Evolutionary conservation across 2,797 vertebrate genomes (phyloP), one percentile per base, ranked within the genome.

Genomic region (Helostoma temminkii): DNA sequence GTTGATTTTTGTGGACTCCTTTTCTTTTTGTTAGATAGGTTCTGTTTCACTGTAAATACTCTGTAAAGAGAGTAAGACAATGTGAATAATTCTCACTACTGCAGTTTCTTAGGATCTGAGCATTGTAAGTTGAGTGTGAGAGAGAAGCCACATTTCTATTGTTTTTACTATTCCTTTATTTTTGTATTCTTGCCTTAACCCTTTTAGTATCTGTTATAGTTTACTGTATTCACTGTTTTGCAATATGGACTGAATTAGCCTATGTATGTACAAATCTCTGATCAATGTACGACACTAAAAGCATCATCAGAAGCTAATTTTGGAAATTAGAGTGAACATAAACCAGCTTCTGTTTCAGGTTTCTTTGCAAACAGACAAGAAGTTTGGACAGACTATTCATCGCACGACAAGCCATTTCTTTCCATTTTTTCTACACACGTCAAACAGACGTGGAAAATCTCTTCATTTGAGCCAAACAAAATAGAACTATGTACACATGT

Each of bases 111-210:
- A 86, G 85, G 68, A 85, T 70, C 70, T 45, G 67, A 82, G 80
- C 34, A 52, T 80, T 81, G 61, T 71, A 49, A 76, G 74, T 82
- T 60, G 39, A 83, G 60, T 67, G 47, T 37, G 67, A 80, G 82
- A 84, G 64, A 89, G 72, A 87, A 82, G 82, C 79, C 68, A 87
- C 82, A 80, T 91, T 87, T 89, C 59, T 86, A 84, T 88, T 87
- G 67, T 91, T 93, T 89, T 76, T 86, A 82, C 78, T 82, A 78
- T 79, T 88, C 79, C 52, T 84, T 92, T 90, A 83, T 86, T 89
- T 88, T 90, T 92, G 67, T 91, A 89, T 90, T 88, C 81, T 88
- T 89, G 91, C 89, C 90, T 93, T 93, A 92, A 92, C 86, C 90
- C 82, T 85, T 89, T 90, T 74, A 87, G 83, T 85, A 85, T 87